Evolutionary conservation across 2,888 invertebrate genomes (phyloP), one percentile per base, ranked within the genome.

Genomic region (Noctuana brunneofusca): DNA sequence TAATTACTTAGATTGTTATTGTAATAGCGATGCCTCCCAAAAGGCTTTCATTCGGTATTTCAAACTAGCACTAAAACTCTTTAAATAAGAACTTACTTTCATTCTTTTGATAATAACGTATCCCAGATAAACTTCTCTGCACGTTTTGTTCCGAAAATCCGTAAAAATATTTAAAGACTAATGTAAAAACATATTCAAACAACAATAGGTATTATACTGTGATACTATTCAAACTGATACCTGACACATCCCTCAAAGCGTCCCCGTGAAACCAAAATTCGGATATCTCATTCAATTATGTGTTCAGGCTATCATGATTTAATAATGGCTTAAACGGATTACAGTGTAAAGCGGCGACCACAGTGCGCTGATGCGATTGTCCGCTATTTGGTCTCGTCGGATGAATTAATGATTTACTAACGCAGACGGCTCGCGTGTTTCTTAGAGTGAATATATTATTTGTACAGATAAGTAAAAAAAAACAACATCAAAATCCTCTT

Each of bases 311-410:
- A 75, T 75, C 78, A 77, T 81, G 83, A 82, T 83, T 86, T 76
- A 80, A 81, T 83, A 81, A 83, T 78, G 73, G 65, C 66, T 72
- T 75, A 77, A 85, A 83, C 80, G 83, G 81, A 83, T 84, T 80
- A 79, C 75, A 69, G 69, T 70, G 73, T 80, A 80, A 68, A 72
- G 71, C 68, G 74, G 69, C 64, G 70, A 71, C 68, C 71, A 65
- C 68, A 69, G 64, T 59, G 64, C 65, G 75, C 80, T 80, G 79
- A 81, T 81, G 66, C 64, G 68, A 66, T 68, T 60, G 66, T 64
- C 49, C 35, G 55, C 22, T 49, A 43, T 60, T 58, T 49, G 46
- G 64, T 65, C 35, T 64, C 22, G 52, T 16, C 50, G 24, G 49
- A 43, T 59, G 63, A 46, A 59, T 58, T 58, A 58, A 41, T 43